Evolutionary conservation across 2,113 vertebrate species (phyloP).

Genomic region (Gadus macrocephalus): DNA sequence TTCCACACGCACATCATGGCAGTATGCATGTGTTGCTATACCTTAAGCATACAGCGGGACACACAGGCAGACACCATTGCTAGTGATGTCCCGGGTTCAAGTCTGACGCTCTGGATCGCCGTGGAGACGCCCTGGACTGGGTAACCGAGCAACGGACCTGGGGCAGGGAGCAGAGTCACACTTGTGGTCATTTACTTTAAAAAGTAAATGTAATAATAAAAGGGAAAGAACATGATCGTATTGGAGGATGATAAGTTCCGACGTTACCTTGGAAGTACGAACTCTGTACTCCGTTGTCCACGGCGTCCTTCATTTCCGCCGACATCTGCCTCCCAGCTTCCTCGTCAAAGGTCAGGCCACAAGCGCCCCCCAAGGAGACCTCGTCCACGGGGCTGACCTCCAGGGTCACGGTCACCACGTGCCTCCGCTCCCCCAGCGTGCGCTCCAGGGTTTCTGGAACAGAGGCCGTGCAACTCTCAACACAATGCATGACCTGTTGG

Average conservation of each 20-base stretch:
- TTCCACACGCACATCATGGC: neutral
- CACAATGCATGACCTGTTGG: neutral
- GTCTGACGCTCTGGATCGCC: conserved; percentile 68
- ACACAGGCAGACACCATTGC: conserved; percentile 91
- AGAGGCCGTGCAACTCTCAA: neutral
- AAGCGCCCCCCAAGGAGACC: conserved; percentile 29
- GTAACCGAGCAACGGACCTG: conserved; percentile 88
- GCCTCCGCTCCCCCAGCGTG: conserved; percentile 81
- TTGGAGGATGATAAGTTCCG: neutral
- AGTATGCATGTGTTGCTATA: conserved; percentile 33
- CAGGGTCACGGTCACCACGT: conserved; percentile 77
- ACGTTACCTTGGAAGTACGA: conserved; percentile 85
- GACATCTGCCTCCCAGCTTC: conserved; percentile 52
- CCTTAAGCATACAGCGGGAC: conserved; percentile 89
- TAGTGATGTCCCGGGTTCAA: conserved; percentile 81
- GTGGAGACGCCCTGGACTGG: conserved; percentile 82
- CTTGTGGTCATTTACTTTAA: no score
- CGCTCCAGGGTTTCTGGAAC: conserved; percentile 82
- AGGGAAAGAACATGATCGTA: neutral
- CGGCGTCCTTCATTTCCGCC: conserved; percentile 68
- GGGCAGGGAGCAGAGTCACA: neutral
- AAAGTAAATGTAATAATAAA: no score
- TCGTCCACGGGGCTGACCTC: conserved; percentile 63
- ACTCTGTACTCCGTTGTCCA: conserved; percentile 82
- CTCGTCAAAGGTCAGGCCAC: conserved; percentile 61